Percentiles rank a stretch among this genome's conserved stretches.
Conservation (phyloP, 2,113 vertebrate genomes). For the Mystacornis crossleyi region DNA sequence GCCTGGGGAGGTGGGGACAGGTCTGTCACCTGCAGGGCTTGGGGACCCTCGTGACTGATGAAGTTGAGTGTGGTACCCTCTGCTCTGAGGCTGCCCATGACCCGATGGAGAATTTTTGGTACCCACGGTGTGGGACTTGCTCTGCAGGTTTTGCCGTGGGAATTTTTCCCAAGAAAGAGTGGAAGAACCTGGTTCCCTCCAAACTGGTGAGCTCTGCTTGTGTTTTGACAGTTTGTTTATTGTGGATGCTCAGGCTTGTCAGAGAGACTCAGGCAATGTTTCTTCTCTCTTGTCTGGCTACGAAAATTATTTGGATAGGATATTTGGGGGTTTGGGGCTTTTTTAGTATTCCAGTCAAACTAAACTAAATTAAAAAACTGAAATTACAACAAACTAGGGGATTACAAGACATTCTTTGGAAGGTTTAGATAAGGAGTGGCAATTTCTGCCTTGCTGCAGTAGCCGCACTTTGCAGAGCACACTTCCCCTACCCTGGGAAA, state of each 20-base stretch:
- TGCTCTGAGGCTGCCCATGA: fast-evolving
- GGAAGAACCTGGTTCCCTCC: background rate
- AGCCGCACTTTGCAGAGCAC: background rate
- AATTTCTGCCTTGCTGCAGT: background rate
- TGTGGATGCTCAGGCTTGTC: background rate
- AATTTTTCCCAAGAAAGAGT: fast-evolving
- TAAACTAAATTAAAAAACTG: background rate
- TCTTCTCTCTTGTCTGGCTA: background rate
- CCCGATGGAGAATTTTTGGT: background rate
- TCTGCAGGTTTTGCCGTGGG: background rate
- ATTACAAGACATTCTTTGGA: background rate
- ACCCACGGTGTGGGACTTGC: fast-evolving
- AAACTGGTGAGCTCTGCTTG: fast-evolving
- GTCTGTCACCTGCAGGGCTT: no score
- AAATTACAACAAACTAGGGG: background rate
- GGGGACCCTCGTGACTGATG: no score
- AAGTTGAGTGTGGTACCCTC: fast-evolving
- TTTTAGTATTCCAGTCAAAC: background rate
- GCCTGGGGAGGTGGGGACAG: no score
- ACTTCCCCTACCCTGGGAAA: background rate
- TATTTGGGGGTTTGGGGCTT: background rate
- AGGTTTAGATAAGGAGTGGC: background rate
- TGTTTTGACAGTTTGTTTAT: background rate
- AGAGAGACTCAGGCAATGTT: background rate
- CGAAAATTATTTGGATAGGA: background rate